Evolutionary conservation across 2,888 invertebrate species (phyloP).

Genomic region (Epirrhoe tristata): DNA sequence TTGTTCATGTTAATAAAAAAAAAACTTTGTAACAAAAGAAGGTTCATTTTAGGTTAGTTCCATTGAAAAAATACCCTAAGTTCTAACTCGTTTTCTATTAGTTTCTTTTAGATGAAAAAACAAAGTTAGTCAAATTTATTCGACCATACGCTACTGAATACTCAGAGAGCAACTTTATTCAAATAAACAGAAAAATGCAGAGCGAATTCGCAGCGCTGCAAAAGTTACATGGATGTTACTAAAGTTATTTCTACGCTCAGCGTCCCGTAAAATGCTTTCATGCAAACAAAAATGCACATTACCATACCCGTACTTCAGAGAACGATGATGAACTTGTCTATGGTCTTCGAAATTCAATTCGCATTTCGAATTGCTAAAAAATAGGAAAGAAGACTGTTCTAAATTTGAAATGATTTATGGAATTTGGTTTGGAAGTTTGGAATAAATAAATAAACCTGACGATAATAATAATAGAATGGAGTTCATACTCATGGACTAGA

Average conservation of each 20-base stretch:
- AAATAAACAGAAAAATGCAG: slow-evolving; percentile 16
- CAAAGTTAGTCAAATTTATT: slow-evolving; percentile 1
- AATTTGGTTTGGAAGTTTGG: background rate
- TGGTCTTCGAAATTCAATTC: slow-evolving; percentile 9
- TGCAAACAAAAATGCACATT: slow-evolving; percentile 8
- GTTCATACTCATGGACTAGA: too few relatives aligned
- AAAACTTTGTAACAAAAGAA: too few relatives aligned
- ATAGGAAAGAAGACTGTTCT: background rate
- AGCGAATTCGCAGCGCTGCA: slow-evolving; percentile 10
- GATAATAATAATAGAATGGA: too few relatives aligned
- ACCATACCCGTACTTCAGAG: slow-evolving; percentile 6
- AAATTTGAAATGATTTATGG: background rate
- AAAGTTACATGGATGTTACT: slow-evolving; percentile 12
- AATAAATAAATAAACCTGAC: too few relatives aligned
- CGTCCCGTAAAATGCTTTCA: slow-evolving; percentile 8
- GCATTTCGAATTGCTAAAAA: background rate
- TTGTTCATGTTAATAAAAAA: too few relatives aligned
- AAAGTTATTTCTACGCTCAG: slow-evolving; percentile 8
- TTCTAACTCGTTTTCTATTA: background rate
- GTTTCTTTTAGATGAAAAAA: slow-evolving; percentile 1
- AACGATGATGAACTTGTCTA: slow-evolving; percentile 3
- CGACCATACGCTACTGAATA: slow-evolving; percentile 4
- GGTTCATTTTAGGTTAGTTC: background rate
- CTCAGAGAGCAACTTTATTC: background rate
- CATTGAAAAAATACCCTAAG: background rate